A percentile compares a stretch with the other conserved stretches of the same genome.
These are phyloP conservation scores for Chrysochloris asiatica DNA, from an alignment of 2,113 vertebrate species.

Conservation along the genomic window DNA sequence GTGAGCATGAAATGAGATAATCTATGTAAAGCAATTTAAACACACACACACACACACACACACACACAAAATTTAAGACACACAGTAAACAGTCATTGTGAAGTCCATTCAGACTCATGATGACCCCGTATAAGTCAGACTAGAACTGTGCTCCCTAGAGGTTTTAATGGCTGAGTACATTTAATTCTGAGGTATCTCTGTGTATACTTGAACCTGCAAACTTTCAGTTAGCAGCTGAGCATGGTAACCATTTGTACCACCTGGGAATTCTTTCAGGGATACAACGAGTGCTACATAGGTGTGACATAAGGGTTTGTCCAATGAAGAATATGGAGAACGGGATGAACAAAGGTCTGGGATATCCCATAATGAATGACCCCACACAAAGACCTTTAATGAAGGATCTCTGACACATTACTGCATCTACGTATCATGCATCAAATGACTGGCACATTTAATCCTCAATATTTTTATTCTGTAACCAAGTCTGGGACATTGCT, in stretches of 20 bases:
- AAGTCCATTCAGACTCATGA: no score
- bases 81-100: no score
- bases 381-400: background rate
- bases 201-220: no score
- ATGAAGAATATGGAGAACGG: background rate
- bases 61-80: no score
- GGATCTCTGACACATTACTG: background rate
- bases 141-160: no score
- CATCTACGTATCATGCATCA: background rate
- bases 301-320: no score
- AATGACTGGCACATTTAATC: background rate
- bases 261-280: background rate
- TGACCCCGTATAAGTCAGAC: no score
- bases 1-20: rapidly evolving
- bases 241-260: background rate
- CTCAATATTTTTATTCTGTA: background rate
- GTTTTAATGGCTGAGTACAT: no score
- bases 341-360: background rate
- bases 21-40: background rate
- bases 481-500: background rate
- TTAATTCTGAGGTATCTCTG: no score
- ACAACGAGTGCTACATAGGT: no score
- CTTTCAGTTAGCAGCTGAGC: no score
- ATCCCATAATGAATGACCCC: rapidly evolving
- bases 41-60: no score